phyloP scores from a whole-genome alignment of 1,140 invertebrate genomes.

The Drosophila arawakana region DNA sequence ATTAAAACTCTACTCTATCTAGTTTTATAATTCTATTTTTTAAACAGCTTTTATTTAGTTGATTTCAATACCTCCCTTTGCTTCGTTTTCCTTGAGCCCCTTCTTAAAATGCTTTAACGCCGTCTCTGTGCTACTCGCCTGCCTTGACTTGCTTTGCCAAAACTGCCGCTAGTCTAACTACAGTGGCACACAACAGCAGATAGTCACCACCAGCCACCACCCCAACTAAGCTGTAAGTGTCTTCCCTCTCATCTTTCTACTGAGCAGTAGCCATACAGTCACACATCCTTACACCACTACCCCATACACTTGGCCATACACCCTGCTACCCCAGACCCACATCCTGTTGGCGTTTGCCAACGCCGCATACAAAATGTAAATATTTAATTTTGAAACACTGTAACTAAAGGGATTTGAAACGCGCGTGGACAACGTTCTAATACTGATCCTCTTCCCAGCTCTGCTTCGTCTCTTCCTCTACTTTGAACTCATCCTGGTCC shows the following conservation, averaged over 20 bases:
- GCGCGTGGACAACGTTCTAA: constrained; percentile 61
- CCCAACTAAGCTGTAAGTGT: not conserved
- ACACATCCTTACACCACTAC: not conserved
- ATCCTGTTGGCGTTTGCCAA: constrained; percentile 31
- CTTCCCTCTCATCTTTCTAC: not conserved
- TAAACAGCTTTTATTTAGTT: not conserved
- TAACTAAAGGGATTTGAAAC: constrained; percentile 83
- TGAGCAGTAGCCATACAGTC: constrained; percentile 1
- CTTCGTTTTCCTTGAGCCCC: not conserved
- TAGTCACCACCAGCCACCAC: not conserved
- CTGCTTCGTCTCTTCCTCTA: not conserved
- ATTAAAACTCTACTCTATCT: too few relatives aligned
- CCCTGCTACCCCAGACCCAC: constrained; percentile 23
- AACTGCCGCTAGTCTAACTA: not conserved
- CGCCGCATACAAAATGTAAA: constrained; percentile 73
- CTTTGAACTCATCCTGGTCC: not conserved
- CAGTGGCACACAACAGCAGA: not conserved
- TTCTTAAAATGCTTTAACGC: not conserved
- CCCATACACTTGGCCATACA: not conserved
- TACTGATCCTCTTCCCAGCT: not conserved
- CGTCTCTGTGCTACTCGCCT: not conserved
- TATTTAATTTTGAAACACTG: constrained; percentile 83
- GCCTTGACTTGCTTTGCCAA: not conserved
- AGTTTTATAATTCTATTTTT: too few relatives aligned
- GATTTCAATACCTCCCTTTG: not conserved